A percentile compares a stretch with the other conserved stretches of the same genome.
Conservation (phyloP, 2,888 invertebrate species). For the Synergus laeviventris region DNA sequence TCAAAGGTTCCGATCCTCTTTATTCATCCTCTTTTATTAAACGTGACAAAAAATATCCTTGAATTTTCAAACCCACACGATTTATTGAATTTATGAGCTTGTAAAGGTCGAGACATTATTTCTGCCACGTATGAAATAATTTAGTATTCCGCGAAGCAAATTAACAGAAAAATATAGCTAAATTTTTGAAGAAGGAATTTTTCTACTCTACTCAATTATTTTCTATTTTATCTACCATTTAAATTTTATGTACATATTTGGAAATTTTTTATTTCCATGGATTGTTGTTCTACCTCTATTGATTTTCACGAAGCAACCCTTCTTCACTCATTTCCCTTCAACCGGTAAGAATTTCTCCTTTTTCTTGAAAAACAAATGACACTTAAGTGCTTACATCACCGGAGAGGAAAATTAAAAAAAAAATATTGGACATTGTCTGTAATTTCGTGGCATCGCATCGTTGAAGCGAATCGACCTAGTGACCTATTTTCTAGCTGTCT, state of each 20-base stretch:
- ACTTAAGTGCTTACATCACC: background rate
- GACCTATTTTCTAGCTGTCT: conserved; percentile 60
- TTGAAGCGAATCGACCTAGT: conserved; percentile 65
- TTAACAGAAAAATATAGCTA: background rate
- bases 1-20: background rate
- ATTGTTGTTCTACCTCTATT: background rate
- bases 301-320: background rate
- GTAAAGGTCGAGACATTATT: background rate
- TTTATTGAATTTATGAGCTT: background rate
- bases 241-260: no score
- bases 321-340: background rate
- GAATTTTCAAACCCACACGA: conserved; percentile 19
- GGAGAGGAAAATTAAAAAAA: conserved; percentile 25
- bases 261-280: background rate
- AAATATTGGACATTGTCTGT: conserved; percentile 53
- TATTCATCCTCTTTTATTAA: conserved; percentile 18
- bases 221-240: no score
- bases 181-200: no score
- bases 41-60: conserved; percentile 16
- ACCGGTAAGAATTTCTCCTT: background rate
- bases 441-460: conserved; percentile 61
- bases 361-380: conserved; percentile 8
- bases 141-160: background rate
- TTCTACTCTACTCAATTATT: no score
- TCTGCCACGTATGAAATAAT: background rate